phyloP scores from a whole-genome alignment of 2,113 vertebrate genomes.

The Xiphophorus maculatus region DNA sequence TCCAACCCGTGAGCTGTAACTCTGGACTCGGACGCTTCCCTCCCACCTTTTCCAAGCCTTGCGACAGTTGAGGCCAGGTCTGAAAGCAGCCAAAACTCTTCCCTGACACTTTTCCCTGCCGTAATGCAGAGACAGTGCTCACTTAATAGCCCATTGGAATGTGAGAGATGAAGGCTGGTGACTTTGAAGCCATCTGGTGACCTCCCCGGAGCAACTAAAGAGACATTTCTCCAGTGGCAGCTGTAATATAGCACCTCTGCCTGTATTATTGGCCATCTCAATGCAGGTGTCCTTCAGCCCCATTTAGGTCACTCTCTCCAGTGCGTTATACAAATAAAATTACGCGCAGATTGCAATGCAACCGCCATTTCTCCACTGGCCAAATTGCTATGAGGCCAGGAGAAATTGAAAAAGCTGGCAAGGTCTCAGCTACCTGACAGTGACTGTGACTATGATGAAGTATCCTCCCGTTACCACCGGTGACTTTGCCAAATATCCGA shows the following conservation, averaged over 20 bases:
- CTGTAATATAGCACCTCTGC: slow-evolving; percentile 53
- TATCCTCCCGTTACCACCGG: slow-evolving; percentile 75
- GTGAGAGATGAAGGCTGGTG: slow-evolving; percentile 58
- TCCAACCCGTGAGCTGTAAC: neutral
- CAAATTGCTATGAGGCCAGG: slow-evolving; percentile 70
- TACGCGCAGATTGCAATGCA: slow-evolving; percentile 71
- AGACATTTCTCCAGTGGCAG: slow-evolving; percentile 62
- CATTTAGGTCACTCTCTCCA: slow-evolving; percentile 66
- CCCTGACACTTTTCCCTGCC: slow-evolving; percentile 31
- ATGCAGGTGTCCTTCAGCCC: slow-evolving; percentile 69
- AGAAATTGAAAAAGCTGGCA: slow-evolving; percentile 81
- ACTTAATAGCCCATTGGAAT: slow-evolving; percentile 49
- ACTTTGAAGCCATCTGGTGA: slow-evolving; percentile 78
- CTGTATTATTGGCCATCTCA: slow-evolving; percentile 63
- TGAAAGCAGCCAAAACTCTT: neutral
- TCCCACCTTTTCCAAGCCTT: neutral
- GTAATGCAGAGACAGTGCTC: slow-evolving; percentile 34
- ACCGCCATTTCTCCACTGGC: slow-evolving; percentile 64
- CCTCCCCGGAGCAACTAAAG: slow-evolving; percentile 61
- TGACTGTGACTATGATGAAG: slow-evolving; percentile 78
- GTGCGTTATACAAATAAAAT: slow-evolving; percentile 74
- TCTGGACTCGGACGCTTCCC: neutral
- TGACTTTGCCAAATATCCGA: slow-evolving; percentile 77
- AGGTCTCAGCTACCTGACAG: slow-evolving; percentile 75
- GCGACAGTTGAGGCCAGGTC: neutral